Conservation (phyloP, 2,888 invertebrate genomes). For the Lacanobia oleracea region DNA sequence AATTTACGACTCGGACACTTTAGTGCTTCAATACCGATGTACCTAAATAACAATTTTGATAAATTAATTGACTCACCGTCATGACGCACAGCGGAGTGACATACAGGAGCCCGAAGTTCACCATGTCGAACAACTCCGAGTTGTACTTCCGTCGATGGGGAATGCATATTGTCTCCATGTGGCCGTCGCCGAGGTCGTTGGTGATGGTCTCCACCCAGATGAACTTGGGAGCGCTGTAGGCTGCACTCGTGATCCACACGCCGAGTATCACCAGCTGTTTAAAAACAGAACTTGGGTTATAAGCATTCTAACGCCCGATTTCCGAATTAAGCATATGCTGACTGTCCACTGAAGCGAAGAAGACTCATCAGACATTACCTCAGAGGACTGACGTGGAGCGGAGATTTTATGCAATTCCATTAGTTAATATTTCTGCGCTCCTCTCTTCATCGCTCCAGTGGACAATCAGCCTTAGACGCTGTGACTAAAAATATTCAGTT, state of each 20-base stretch:
- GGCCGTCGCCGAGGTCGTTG: constrained; percentile 90
- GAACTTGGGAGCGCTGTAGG: constrained; percentile 96
- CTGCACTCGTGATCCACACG: constrained; percentile 95
- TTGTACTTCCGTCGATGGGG: constrained; percentile 94
- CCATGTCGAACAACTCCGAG: constrained; percentile 94
- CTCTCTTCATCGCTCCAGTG: too few species aligned
- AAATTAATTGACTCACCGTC: constrained; percentile 89
- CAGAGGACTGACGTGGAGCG: too few species aligned
- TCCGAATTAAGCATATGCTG: too few species aligned
- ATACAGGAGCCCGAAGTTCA: constrained; percentile 96
- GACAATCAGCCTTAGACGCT: neutral
- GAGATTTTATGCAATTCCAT: too few species aligned
- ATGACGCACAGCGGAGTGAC: constrained; percentile 95
- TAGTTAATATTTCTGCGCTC: too few species aligned
- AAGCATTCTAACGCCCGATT: neutral
- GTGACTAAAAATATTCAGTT: neutral
- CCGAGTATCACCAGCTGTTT: constrained; percentile 93
- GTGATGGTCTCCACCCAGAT: constrained; percentile 95
- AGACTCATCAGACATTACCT: too few species aligned
- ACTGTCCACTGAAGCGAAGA: too few species aligned
- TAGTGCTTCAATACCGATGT: too few species aligned
- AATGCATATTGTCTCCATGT: constrained; percentile 93
- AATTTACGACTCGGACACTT: too few species aligned
- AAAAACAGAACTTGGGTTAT: constrained; percentile 6
- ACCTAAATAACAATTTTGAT: neutral